These are phyloP conservation scores for Temnopleurus reevesii DNA, from an alignment of 53 echinoderm and acorn worm genomes.

Conservation along the genomic window DNA sequence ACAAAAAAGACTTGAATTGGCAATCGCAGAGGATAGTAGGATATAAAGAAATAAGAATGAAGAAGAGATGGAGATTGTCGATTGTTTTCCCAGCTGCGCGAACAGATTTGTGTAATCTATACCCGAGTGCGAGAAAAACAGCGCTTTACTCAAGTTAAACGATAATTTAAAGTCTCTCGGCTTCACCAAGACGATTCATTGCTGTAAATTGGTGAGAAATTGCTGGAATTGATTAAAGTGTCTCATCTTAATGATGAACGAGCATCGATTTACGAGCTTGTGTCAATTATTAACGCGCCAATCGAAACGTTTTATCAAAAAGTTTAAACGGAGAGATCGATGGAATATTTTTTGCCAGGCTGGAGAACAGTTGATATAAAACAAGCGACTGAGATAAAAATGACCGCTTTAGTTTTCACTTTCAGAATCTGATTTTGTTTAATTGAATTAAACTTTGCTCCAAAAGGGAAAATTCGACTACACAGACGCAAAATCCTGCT, in stretches of 20 bases:
- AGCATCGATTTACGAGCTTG: not conserved
- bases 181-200: not conserved
- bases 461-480: no score
- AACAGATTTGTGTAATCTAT: constrained; percentile 20
- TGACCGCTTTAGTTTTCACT: no score
- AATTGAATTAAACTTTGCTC: no score
- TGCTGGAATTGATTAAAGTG: constrained; percentile 33
- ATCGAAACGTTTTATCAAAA: not conserved
- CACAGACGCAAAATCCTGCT: no score
- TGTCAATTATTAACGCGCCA: not conserved
- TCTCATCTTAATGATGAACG: not conserved
- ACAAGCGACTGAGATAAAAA: no score
- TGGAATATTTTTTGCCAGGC: not conserved
- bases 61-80: not conserved
- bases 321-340: not conserved
- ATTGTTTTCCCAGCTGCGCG: constrained; percentile 21
- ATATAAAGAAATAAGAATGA: not conserved
- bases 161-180: constrained; percentile 21
- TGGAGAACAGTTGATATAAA: no score
- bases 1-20: not conserved
- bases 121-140: not conserved
- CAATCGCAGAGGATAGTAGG: constrained; percentile 17
- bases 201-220: constrained; percentile 33
- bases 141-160: not conserved
- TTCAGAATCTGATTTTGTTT: no score